Base-by-base conservation (phyloP, 2,113 vertebrate genomes). In the Pangasianodon gigas region DNA sequence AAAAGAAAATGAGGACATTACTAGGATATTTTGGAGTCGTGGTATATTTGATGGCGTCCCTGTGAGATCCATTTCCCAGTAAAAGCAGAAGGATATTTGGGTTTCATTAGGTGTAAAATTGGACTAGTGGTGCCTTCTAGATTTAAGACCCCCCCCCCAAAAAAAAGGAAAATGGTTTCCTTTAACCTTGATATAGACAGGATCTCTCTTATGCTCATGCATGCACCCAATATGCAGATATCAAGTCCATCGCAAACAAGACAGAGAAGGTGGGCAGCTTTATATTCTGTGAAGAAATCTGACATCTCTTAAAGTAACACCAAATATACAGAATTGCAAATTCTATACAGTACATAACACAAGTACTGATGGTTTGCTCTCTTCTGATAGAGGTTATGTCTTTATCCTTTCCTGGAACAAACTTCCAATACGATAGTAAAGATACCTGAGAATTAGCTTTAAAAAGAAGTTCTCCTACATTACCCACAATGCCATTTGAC, bases 1-100 rank as follows among this genome's bases (percentile, higher is more conserved):
- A 89, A 62, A 91, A 60, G 65, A 79, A 90, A 91, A 90, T 91
- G n/a, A 85, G 81, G 90, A 89, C 87, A 85, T 91, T 91, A 84
- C 80, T 79, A 18, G 32, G 65, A 46, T 87, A 81, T 85, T 84
- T 71, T 62, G 81, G 88, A 84, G 48, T 58, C 10, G 24, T 14
- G 56, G 29, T 58, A 56, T 67, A 54, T 79, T 79, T 84, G 77
- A 91, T 60, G 24, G 89, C 65, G 74, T 88, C 89, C 84, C 89
- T n/a, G 44, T 37, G 87, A 90, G 89, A 90, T 90, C 84, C 18
- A 69, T 84, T 85, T 90, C 84, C 84, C 11, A 6, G 83, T 65
- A 86, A 88, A 85, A 90, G 71, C 84, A 60, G 56, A 75, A 56
- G 54, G 69, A 16, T 83, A 86, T 91, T 86, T 84, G 84, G 81